Base-by-base conservation (phyloP, 1,140 invertebrate genomes). In the Nylanderia fulva region DNA sequence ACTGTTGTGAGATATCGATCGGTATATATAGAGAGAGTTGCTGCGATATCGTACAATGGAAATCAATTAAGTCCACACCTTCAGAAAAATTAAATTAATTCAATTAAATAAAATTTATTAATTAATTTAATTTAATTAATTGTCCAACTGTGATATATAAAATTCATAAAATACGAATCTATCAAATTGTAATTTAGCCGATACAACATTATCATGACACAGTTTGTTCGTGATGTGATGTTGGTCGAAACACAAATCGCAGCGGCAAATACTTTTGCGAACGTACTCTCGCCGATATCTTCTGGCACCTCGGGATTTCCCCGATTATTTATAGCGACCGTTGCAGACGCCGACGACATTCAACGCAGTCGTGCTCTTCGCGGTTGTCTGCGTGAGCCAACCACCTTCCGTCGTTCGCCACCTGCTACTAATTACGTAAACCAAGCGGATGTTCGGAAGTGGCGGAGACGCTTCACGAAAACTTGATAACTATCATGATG, bases 281-380 rank as follows among this genome's bases (percentile, higher is more conserved):
- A 29, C 42, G 39, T 52, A 39, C 13, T 64, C n/a, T 77, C 29
- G 72, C 64, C 68, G 63, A 84, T 86, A 87, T 89, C 80, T 89
- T 85, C 76, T 87, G 66, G 52, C 27, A 80, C 52, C 76, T 29
- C 71, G 88, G 88, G 88, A 89, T 90, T 89, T 82, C 88, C 88
- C 82, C 69, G 64, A 87, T 87, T 90, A 90, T 90, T 90, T 90
- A 89, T 90, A 90, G 88, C 72, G 8, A 58, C 42, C 45, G 36
- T 84, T 42, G 80, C 74, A 79, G 79, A 86, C 75, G 69, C 52
- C 74, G 60, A 68, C 69, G 39, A 56, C 75, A 45, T 45, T 71
- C 48, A 56, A 66, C 27, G 42, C 36, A 24, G 52, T 79, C 86
- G 27, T 63, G n/a, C 1, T 64, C 36, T 39, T 63, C 52, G 48